Percentiles rank a stretch among this genome's conserved stretches.
Conservation (phyloP, 2,113 vertebrate genomes). For the Hypomesus transpacificus region DNA sequence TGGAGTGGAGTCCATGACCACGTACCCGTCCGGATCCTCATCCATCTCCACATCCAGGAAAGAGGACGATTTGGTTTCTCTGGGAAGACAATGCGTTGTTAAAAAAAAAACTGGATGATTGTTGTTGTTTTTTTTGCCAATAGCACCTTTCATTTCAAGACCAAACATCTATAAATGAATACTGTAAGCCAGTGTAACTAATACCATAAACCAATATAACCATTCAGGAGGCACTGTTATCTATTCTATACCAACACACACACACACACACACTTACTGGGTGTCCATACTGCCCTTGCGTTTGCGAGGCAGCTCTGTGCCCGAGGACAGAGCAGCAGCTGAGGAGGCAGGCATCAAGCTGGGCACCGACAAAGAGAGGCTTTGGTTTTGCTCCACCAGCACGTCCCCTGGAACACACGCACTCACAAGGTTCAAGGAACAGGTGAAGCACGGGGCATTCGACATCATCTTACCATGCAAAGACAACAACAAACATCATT, state of each 20-base stretch:
- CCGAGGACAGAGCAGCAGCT: slow-evolving; percentile 57
- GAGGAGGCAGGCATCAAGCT: slow-evolving; percentile 68
- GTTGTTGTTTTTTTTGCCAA: neutral
- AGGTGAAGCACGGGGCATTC: neutral
- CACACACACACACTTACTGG: slow-evolving; percentile 75
- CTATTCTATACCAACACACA: no score
- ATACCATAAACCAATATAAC: no score
- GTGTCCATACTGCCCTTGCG: slow-evolving; percentile 82
- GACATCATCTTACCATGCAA: neutral
- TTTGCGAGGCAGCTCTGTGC: slow-evolving; percentile 78
- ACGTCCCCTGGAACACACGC: slow-evolving; percentile 63
- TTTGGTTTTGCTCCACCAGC: slow-evolving; percentile 63
- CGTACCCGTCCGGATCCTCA: slow-evolving; percentile 76
- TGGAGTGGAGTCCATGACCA: neutral
- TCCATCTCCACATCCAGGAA: slow-evolving; percentile 72
- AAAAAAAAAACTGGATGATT: neutral
- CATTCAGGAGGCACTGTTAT: neutral
- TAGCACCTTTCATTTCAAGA: slow-evolving; percentile 2
- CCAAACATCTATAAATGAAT: neutral
- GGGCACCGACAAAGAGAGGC: slow-evolving; percentile 57
- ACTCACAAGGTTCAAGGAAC: neutral
- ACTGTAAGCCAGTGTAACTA: no score
- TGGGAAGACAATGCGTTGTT: slow-evolving; percentile 45
- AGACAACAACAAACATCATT: no score
- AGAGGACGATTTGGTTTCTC: slow-evolving; percentile 66